phyloP scores from a whole-genome alignment of 2,113 vertebrate species.

The Miniopterus natalensis region DNA sequence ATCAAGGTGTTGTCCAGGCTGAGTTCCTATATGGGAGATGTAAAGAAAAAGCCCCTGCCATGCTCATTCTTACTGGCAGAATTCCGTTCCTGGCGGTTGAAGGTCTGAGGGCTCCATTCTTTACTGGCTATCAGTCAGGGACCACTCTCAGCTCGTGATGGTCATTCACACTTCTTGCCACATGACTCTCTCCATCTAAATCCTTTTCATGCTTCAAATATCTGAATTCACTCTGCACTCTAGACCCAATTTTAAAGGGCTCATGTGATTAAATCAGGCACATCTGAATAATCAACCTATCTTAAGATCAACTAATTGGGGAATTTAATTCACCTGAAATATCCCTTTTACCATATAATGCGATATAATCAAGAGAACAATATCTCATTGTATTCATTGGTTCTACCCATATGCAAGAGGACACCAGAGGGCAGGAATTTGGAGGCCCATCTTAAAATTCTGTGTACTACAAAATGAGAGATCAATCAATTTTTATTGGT shows the following conservation, averaged over 20 bases:
- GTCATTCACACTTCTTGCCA: background rate
- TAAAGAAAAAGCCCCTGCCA: background rate
- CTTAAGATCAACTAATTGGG: background rate
- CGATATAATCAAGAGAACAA: background rate
- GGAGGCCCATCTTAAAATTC: background rate
- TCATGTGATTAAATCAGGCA: background rate
- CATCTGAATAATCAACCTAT: background rate
- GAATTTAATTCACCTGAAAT: background rate
- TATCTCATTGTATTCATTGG: background rate
- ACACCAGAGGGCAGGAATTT: background rate
- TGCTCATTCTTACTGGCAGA: background rate
- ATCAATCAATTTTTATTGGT: background rate
- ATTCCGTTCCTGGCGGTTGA: background rate
- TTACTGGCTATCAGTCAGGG: background rate
- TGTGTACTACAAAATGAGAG: background rate
- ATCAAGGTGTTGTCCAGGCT: background rate
- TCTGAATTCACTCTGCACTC: background rate
- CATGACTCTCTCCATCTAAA: background rate
- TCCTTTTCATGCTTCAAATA: background rate
- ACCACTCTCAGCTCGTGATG: background rate
- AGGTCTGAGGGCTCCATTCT: background rate
- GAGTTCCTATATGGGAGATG: background rate
- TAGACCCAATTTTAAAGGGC: background rate
- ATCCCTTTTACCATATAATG: background rate
- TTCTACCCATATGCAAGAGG: background rate